Evolutionary conservation across 2,113 vertebrate genomes (phyloP).

Genomic region (Toxotes jaculatrix): DNA sequence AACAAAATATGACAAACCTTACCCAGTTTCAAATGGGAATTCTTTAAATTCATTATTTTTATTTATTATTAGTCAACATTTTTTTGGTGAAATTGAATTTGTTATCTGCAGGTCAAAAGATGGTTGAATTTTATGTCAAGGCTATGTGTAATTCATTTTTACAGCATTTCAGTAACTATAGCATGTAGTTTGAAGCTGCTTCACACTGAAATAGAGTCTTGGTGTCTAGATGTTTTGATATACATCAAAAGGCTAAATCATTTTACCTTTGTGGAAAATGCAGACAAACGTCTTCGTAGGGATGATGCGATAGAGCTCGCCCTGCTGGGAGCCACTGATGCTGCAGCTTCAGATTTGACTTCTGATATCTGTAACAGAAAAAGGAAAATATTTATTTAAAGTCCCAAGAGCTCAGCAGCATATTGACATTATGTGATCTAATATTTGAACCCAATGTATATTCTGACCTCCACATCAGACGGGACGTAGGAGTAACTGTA

Average conservation of each 20-base stretch:
- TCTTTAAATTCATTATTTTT: not conserved
- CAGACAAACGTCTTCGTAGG: slow-evolving; percentile 80
- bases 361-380: slow-evolving; percentile 73
- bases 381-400: not conserved
- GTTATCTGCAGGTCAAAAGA: no score
- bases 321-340: slow-evolving; percentile 71
- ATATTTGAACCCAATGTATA: not conserved
- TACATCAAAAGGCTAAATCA: not conserved
- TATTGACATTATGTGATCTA: not conserved
- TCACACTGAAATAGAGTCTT: no score
- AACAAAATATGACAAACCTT: not conserved
- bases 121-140: no score
- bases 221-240: no score
- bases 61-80: no score
- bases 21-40: not conserved
- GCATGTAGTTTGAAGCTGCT: no score
- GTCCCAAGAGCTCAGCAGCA: not conserved
- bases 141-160: no score
- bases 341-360: slow-evolving; percentile 72
- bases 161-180: no score
- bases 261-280: slow-evolving; percentile 79
- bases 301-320: slow-evolving; percentile 79
- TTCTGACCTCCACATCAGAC: slow-evolving; percentile 83
- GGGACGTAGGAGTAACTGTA: slow-evolving; percentile 80
- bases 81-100: no score